Evolutionary conservation across 2,113 vertebrate species (phyloP).

Genomic region (Rhegmatorhina hoffmannsi): DNA sequence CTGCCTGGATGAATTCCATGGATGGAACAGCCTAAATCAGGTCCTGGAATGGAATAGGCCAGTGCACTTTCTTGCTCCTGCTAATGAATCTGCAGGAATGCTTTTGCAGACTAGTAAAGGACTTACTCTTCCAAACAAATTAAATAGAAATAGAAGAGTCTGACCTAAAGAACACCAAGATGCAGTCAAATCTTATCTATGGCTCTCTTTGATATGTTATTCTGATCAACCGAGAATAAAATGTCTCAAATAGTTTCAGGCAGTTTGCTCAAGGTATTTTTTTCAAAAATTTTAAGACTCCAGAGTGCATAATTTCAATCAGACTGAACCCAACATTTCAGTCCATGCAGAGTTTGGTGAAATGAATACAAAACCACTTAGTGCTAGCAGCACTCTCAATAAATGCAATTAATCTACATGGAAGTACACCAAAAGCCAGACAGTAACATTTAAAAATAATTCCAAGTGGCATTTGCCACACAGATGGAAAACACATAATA

Average conservation of each 20-base stretch:
- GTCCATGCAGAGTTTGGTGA: neutral
- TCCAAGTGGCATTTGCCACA: neutral
- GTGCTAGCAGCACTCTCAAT: neutral
- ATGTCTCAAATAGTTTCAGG: conserved; percentile 1
- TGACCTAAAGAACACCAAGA: neutral
- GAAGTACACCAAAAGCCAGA: neutral
- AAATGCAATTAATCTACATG: neutral
- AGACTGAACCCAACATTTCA: neutral
- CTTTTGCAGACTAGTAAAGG: neutral
- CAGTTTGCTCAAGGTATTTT: neutral
- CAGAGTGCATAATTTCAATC: neutral
- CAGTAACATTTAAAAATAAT: neutral
- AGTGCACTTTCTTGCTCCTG: neutral
- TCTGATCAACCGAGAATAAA: conserved; percentile 9
- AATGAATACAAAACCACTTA: neutral
- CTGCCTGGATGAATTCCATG: neutral
- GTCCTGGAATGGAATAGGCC: neutral
- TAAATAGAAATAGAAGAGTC: neutral
- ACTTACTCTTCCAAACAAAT: neutral
- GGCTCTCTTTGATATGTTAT: conserved; percentile 22
- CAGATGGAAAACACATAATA: neutral
- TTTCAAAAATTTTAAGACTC: neutral
- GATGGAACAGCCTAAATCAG: neutral
- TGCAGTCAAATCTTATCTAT: conserved; percentile 20
- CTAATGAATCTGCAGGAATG: neutral